Conservation (phyloP, 2,797 vertebrate genomes). For the Thunnus albacares region DNA sequence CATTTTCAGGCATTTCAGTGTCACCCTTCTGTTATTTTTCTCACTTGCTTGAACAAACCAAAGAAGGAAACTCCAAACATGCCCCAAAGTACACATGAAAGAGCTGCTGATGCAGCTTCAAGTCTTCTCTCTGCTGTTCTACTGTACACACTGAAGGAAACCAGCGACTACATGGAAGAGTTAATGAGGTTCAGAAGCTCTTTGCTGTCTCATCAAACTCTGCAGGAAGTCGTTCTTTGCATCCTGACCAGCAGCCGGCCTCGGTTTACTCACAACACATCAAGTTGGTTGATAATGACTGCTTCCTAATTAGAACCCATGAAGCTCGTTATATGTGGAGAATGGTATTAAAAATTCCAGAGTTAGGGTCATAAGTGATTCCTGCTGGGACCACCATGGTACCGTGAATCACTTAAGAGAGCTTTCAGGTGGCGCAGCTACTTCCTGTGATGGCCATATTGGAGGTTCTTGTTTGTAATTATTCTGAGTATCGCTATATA, state of each 20-base stretch:
- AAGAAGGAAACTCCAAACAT: not conserved
- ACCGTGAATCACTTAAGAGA: constrained; percentile 27
- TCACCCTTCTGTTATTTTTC: not conserved
- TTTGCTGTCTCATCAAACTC: constrained; percentile 44
- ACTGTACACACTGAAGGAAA: not conserved
- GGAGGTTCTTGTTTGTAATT: constrained; percentile 5
- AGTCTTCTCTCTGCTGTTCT: not conserved
- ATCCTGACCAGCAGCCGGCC: not conserved
- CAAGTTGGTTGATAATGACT: constrained; percentile 27
- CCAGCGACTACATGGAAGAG: constrained; percentile 5
- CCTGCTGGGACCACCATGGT: constrained; percentile 35
- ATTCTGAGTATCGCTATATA: not conserved
- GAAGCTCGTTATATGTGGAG: constrained; percentile 22
- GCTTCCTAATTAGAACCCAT: constrained; percentile 56
- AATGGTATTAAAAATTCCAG: constrained; percentile 1
- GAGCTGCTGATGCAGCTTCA: constrained; percentile 1
- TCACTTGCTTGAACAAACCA: not conserved
- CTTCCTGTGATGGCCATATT: not conserved
- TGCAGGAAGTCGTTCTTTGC: not conserved
- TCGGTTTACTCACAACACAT: constrained; percentile 15
- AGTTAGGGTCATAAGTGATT: constrained; percentile 31
- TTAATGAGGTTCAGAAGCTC: constrained; percentile 45
- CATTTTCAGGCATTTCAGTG: not conserved
- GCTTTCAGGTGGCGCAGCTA: constrained; percentile 13
- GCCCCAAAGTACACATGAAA: not conserved